A percentile compares a stretch with the other conserved stretches of the same genome.
Conservation (phyloP, 1,140 invertebrate species). For the Melipona quadrifasciata region DNA sequence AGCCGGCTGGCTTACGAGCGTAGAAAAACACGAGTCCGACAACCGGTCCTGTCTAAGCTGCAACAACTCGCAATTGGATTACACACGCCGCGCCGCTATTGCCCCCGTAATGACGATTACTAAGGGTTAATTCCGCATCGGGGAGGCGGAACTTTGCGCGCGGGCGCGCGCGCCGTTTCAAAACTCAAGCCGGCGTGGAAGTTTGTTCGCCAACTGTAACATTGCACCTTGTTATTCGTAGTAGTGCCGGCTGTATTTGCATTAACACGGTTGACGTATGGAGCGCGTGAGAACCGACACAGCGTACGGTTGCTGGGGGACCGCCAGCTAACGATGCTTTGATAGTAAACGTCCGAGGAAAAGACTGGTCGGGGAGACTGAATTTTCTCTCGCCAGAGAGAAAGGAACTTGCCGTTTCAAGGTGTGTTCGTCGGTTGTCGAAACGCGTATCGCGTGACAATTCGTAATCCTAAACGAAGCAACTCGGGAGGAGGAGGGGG, state of each 20-base stretch:
- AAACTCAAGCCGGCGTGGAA: neutral
- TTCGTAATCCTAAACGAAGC: neutral
- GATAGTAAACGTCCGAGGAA: neutral
- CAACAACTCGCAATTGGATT: slow-evolving; percentile 13
- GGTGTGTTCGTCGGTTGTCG: neutral
- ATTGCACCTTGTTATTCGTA: slow-evolving; percentile 23
- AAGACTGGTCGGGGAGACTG: neutral
- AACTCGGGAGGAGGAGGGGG: neutral
- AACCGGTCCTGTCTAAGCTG: neutral
- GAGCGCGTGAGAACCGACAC: slow-evolving; percentile 3
- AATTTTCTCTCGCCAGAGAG: neutral
- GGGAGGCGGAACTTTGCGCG: neutral
- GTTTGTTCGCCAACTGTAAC: slow-evolving; percentile 35
- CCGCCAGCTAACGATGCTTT: slow-evolving; percentile 14
- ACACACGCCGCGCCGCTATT: neutral
- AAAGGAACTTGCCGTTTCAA: neutral
- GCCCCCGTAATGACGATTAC: slow-evolving; percentile 21
- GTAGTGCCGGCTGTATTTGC: slow-evolving; percentile 20
- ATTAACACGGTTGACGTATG: slow-evolving; percentile 24
- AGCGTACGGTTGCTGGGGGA: neutral
- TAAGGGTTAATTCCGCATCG: slow-evolving; percentile 36
- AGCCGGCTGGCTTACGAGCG: neutral
- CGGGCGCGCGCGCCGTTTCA: neutral
- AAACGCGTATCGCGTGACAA: neutral
- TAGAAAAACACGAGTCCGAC: neutral